Conservation (phyloP, 1,140 invertebrate genomes). For the Globodera rostochiensis region DNA sequence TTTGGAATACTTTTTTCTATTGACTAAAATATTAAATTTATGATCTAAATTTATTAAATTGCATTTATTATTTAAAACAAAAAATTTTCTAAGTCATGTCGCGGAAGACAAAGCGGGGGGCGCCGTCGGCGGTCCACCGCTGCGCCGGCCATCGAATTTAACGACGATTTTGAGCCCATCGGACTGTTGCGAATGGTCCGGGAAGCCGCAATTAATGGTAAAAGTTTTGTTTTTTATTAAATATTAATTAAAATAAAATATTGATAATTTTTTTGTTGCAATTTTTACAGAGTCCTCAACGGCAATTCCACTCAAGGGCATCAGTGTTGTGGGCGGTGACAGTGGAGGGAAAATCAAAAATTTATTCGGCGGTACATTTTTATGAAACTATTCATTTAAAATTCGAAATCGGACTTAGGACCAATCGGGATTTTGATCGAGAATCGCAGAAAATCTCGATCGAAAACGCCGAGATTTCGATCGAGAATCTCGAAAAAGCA, state of each 20-base stretch:
- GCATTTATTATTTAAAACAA: background rate
- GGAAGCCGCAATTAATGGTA: background rate
- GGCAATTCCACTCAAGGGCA: background rate
- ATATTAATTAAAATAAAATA: too few species aligned
- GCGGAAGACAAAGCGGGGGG: too few species aligned
- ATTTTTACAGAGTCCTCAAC: background rate
- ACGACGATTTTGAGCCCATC: background rate
- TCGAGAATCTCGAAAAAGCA: too few species aligned
- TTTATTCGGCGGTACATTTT: slow-evolving; percentile 2
- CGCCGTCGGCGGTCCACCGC: too few species aligned
- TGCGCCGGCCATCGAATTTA: slow-evolving; percentile 11
- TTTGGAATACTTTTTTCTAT: too few species aligned
- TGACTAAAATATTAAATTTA: too few species aligned
- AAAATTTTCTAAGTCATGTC: too few species aligned
- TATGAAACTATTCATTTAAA: background rate
- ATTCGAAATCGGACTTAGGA: too few species aligned
- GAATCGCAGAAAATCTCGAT: too few species aligned
- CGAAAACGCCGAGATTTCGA: too few species aligned
- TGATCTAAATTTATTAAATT: background rate
- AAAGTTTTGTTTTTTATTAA: slow-evolving; percentile 2
- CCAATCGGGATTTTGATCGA: too few species aligned
- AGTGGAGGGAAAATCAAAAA: background rate
- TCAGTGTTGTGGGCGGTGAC: background rate
- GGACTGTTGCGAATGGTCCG: slow-evolving; percentile 3
- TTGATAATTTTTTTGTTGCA: too few species aligned